Evolutionary conservation across 2,797 vertebrate genomes (phyloP), one percentile per base, ranked within the genome.

Genomic region (Zenarchopterus dispar): DNA sequence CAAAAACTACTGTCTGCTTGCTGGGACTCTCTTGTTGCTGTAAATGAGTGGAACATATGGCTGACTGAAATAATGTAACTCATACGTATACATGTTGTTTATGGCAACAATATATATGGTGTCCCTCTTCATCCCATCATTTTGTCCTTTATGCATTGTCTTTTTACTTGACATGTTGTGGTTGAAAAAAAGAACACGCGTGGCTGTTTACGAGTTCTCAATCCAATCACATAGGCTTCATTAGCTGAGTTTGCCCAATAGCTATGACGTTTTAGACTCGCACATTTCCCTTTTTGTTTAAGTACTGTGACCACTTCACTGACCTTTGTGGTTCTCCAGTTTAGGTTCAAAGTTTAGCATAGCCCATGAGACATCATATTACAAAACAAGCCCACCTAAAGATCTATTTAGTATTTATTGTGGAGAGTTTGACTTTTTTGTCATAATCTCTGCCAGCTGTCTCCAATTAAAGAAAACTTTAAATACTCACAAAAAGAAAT

Each of bases 11-110:
- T 90, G 56, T 82, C 62, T 67, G 69, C 62, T 57, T 44, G 44
- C 68, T 57, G 62, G 48, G 56, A 61, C 42, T 68, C 70, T 42
- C 43, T 63, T 54, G 43, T 53, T 63, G 62, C 36, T 71, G 70
- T 51, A 57, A 68, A 66, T 52, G 69, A 52, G 51, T 60, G 68
- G 69, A 85, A 81, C 77, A 75, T 66, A 72, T 75, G 77, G 59
- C 60, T n/a, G 61, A 66, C 70, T 66, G 68, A 78, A 89, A 82
- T 77, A 58, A 80, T 80, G 67, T 77, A 75, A 81, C 77, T 75
- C 55, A 54, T 78, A 70, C 73, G 71, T 78, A 58, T 56, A 72
- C 58, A 39, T 39, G 36, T 39, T 39, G 36, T 39, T 36, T 39
- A 39, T 39, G 13, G 11, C 13, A 4, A 6, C 28, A 28, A 16